Evolutionary conservation across 2,113 vertebrate species (phyloP), one percentile per base, ranked within the genome.

Genomic region (Myotis davidii): DNA sequence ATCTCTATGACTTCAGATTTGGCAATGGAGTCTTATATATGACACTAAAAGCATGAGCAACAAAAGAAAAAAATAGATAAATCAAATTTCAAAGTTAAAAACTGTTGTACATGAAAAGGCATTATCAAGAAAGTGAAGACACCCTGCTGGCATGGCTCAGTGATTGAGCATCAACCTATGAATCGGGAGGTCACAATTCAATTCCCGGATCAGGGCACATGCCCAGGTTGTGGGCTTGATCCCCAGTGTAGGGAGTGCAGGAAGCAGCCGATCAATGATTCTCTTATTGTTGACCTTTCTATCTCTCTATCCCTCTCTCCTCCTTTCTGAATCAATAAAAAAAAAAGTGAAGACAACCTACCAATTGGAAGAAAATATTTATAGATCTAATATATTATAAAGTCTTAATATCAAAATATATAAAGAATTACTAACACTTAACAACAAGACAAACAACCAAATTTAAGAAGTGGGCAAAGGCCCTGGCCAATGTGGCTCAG

Each of bases 381-480:
- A 14, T 69, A 90, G 17, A 88, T 45, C 6, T 32, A 76, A 76
- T 48, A 59, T 50, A 13, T 84, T 37, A 85, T 67, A 72, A 64
- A 65, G 61, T 48, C 50, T 90, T 84, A 78, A 77, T 72, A 85
- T 81, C 37, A 34, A 79, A 59, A 37, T 61, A 73, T 29, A 61
- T 11, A 37, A 67, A 95, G n/a, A 95, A 54, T 23, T 72, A 11
- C 10, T 14, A 54, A 73, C 25, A 86, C 9, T 78, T 56, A 67
- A 70, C n/a, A 61, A 45, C n/a, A 61, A 56, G 34, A 73, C 20
- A 70, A 84, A 88, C 70, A 73, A 93, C 32, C 29, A 61, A 90
- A 79, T 45, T 95, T 90, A 79, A 72, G 64, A 90, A 94, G 72
- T 32, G 2, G 59, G 37, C 32, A 59, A 69, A 94, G 27, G 17